Evolutionary conservation across 2,113 vertebrate species (phyloP).

Genomic region (Spheniscus mendiculus): DNA sequence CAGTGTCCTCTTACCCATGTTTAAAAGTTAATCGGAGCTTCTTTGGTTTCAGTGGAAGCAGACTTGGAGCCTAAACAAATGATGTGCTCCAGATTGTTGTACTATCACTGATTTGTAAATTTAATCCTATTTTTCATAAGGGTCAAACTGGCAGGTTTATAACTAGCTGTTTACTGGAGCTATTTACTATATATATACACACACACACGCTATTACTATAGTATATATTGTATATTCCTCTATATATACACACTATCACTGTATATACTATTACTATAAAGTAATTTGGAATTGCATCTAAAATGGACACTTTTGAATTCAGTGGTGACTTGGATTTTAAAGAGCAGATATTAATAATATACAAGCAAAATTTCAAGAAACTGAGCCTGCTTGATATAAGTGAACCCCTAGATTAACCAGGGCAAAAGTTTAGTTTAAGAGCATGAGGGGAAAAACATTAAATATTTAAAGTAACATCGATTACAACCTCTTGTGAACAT

Average conservation of each 20-base stretch:
- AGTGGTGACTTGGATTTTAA: background rate
- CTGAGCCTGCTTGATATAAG: background rate
- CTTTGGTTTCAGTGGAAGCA: background rate
- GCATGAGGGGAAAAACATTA: background rate
- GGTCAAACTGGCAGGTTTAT: background rate
- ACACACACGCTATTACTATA: background rate
- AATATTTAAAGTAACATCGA: background rate
- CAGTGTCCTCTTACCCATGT: too few species aligned
- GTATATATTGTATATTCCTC: background rate
- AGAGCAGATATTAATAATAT: background rate
- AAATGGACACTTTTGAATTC: background rate
- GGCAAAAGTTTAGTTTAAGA: background rate
- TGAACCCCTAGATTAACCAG: background rate
- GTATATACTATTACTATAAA: background rate
- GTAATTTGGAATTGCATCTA: background rate
- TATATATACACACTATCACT: background rate
- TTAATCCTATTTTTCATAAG: background rate
- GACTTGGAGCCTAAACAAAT: background rate
- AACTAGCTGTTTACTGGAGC: background rate
- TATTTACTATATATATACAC: background rate
- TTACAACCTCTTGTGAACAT: background rate
- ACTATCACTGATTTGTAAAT: background rate
- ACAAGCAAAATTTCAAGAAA: background rate
- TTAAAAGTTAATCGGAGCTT: background rate
- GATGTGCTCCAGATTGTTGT: background rate